phyloP scores from a whole-genome alignment of 1,140 invertebrate genomes.

The Papilio dardanus region DNA sequence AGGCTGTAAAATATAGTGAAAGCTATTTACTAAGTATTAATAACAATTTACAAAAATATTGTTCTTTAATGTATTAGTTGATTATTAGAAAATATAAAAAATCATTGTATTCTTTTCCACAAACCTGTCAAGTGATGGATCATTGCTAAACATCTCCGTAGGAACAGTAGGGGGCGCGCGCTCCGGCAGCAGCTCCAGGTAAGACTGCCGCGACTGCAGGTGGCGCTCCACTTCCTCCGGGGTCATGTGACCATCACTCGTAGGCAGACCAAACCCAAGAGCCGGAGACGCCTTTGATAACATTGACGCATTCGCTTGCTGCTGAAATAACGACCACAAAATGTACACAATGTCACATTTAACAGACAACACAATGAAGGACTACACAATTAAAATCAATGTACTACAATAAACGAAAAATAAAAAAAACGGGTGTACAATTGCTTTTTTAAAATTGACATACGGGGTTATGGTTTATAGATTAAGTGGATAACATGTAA shows the following conservation, averaged over 20 bases:
- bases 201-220: conserved; percentile 92
- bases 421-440: conserved; percentile 6
- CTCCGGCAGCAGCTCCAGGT: conserved; percentile 91
- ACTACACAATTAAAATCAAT: conserved; percentile 11
- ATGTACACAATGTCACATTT: neutral
- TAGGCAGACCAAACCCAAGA: conserved; percentile 76
- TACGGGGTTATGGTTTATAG: neutral
- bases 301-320: conserved; percentile 59
- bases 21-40: too few relatives aligned
- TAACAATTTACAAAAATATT: too few relatives aligned
- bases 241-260: conserved; percentile 93
- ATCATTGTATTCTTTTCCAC: neutral
- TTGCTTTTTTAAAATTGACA: conserved; percentile 4
- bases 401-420: neutral
- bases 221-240: conserved; percentile 95
- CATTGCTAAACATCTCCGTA: conserved; percentile 96
- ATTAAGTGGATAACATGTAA: conserved; percentile 8
- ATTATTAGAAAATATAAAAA: too few relatives aligned
- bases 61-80: too few relatives aligned
- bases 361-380: neutral
- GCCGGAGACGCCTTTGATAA: conserved; percentile 68
- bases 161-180: conserved; percentile 94
- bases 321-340: conserved; percentile 51
- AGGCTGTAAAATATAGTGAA: too few relatives aligned
- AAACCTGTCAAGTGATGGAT: conserved; percentile 91